Percentiles rank a stretch among this genome's conserved stretches.
Conservation (phyloP, 37 sponge, comb jelly and placozoan species). For the Hexactinellida sp. region DNA sequence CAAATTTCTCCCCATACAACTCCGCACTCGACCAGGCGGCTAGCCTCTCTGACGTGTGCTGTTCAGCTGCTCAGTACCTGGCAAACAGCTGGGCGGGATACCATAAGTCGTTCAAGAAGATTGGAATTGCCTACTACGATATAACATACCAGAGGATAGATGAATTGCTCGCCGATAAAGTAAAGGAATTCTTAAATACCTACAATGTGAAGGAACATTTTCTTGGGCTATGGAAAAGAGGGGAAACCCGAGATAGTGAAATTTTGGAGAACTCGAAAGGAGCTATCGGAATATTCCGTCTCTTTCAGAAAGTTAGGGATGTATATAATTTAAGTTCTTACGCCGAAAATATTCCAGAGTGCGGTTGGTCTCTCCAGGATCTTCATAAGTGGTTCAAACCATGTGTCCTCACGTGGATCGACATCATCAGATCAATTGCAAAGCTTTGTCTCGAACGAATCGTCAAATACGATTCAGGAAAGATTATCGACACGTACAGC, state of each 20-base stretch:
- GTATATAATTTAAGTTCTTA: not conserved
- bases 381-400: not conserved
- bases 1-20: not conserved
- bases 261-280: not conserved
- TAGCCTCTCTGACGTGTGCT: conserved; percentile 13
- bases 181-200: not conserved
- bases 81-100: conserved; percentile 9
- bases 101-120: not conserved
- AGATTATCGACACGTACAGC: not conserved
- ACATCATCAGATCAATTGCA: not conserved
- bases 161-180: not conserved
- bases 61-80: not conserved
- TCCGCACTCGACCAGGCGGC: not conserved
- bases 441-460: not conserved
- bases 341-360: not conserved
- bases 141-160: not conserved
- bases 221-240: not conserved
- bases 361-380: not conserved
- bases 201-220: not conserved
- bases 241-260: not conserved
- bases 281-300: not conserved
- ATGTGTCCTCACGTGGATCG: not conserved
- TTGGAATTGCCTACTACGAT: not conserved
- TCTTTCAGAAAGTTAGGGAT: not conserved
- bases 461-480: not conserved